phyloP scores from a whole-genome alignment of 1,140 invertebrate species.

The Nilaparvata lugens region DNA sequence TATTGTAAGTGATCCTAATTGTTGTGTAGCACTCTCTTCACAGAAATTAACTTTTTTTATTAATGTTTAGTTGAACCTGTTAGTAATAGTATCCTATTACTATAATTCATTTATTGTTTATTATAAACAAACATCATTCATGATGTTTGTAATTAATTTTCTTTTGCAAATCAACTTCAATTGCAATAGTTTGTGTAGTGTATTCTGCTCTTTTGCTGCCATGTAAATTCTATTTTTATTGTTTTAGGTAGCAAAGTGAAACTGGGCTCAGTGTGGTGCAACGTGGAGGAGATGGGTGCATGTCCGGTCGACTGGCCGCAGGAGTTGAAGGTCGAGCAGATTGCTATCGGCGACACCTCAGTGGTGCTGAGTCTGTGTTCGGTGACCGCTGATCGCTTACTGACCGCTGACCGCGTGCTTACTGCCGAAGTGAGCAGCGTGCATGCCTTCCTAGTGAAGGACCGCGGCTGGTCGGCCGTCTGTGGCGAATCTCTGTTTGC shows the following conservation, averaged over 20 bases:
- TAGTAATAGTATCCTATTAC: too few species aligned
- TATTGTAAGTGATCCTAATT: too few species aligned
- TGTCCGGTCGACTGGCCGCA: constrained; percentile 17
- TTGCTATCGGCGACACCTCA: not conserved
- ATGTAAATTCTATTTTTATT: too few species aligned
- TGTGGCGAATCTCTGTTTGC: constrained; percentile 16
- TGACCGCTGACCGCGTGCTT: constrained; percentile 14
- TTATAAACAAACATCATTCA: not conserved
- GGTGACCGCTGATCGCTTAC: too few species aligned
- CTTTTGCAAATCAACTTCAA: too few species aligned
- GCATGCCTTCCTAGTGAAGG: constrained; percentile 20
- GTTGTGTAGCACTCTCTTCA: too few species aligned
- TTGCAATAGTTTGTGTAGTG: too few species aligned
- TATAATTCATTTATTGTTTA: too few species aligned
- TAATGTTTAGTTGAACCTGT: too few species aligned
- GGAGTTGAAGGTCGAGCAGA: constrained; percentile 17
- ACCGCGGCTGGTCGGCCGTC: constrained; percentile 22
- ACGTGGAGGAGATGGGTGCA: constrained; percentile 18
- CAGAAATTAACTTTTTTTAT: too few species aligned
- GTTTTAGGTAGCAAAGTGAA: constrained; percentile 5
- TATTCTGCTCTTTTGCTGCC: too few species aligned
- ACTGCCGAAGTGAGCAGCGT: constrained; percentile 9
- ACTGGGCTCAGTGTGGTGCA: constrained; percentile 11
- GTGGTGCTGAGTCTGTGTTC: not conserved
- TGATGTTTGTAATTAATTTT: too few species aligned